phyloP scores from a whole-genome alignment of 2,888 invertebrate species.

The Hyppa rectilinea region DNA sequence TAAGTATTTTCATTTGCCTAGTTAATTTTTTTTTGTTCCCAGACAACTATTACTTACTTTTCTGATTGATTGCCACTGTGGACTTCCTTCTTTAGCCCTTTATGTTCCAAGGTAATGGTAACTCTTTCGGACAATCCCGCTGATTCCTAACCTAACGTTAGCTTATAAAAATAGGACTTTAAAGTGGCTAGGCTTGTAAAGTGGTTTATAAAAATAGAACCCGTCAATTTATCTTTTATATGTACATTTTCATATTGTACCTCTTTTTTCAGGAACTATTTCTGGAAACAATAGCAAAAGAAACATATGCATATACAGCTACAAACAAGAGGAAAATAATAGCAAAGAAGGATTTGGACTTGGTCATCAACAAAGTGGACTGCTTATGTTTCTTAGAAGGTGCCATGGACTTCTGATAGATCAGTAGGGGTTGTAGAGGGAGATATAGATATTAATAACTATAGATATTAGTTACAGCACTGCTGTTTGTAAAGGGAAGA shows the following conservation, averaged over 20 bases:
- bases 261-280: conserved; percentile 94
- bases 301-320: conserved; percentile 93
- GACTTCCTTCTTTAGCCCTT: too few species aligned
- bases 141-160: too few species aligned
- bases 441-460: neutral
- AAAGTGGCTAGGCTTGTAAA: too few species aligned
- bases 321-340: conserved; percentile 96
- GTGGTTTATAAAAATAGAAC: neutral
- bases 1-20: too few species aligned
- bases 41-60: neutral
- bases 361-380: conserved; percentile 94
- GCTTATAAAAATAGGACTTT: too few species aligned
- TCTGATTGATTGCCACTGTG: too few species aligned
- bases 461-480: too few species aligned
- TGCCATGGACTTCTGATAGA: conserved; percentile 91
- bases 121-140: too few species aligned
- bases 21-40: too few species aligned
- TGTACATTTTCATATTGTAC: neutral
- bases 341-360: conserved; percentile 95
- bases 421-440: neutral
- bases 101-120: too few species aligned
- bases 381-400: conserved; percentile 96
- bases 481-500: neutral
- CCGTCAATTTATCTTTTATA: neutral
- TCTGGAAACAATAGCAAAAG: conserved; percentile 94